Evolutionary conservation across 2,797 vertebrate species (phyloP).

Genomic region (Acropternis orthonyx): DNA sequence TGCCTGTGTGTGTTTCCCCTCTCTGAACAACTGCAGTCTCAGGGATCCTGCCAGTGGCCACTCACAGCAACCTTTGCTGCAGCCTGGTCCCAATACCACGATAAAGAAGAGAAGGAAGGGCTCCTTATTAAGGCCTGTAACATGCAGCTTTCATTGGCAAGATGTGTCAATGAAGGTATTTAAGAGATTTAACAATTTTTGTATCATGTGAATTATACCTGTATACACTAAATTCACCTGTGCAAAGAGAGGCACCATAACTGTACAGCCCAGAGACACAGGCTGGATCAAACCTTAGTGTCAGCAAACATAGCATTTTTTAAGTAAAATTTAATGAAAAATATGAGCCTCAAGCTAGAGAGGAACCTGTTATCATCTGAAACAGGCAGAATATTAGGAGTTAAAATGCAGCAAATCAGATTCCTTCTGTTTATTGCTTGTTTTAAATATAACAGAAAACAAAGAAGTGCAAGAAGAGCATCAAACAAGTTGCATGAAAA

Average conservation of each 20-base stretch:
- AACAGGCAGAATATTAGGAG: background rate
- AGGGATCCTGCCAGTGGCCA: background rate
- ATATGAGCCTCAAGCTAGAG: background rate
- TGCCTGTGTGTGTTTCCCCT: background rate
- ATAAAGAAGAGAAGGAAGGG: background rate
- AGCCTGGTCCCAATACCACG: background rate
- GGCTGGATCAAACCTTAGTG: background rate
- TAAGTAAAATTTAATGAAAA: conserved; percentile 15
- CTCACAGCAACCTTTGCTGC: background rate
- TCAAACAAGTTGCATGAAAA: background rate
- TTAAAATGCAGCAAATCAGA: background rate
- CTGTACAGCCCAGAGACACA: background rate
- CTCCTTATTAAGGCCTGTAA: background rate
- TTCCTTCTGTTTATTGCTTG: background rate
- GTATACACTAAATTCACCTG: background rate
- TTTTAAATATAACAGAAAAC: background rate
- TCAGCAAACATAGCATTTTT: background rate
- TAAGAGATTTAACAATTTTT: background rate
- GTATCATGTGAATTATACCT: background rate
- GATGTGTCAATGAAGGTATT: background rate
- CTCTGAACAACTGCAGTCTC: rapidly evolving
- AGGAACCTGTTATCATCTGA: background rate
- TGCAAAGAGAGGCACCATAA: background rate
- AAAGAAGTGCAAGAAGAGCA: background rate
- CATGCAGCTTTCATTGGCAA: background rate